These are phyloP conservation scores for Drosophila nasuta DNA, from an alignment of 1,140 invertebrate genomes.

Conservation along the genomic window DNA sequence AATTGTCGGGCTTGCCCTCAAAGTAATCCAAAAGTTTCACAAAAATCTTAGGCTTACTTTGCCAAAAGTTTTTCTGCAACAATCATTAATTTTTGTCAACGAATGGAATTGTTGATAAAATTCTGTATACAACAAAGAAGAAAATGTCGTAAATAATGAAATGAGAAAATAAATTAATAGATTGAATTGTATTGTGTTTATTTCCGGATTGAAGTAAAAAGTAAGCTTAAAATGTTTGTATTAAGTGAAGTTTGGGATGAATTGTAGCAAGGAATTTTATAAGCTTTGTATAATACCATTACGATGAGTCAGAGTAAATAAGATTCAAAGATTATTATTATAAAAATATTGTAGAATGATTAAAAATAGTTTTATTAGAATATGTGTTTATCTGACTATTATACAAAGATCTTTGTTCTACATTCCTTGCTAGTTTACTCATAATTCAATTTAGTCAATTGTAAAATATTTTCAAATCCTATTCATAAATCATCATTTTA, in stretches of 20 bases:
- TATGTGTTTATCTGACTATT: no score
- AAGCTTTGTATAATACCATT: background rate
- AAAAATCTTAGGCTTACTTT: constrained; percentile 49
- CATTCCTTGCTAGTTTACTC: no score
- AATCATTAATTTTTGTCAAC: constrained; percentile 69
- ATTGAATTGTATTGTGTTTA: constrained; percentile 30
- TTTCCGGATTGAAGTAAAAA: background rate
- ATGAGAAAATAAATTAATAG: constrained; percentile 44
- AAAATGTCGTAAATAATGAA: background rate
- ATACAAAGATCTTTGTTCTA: no score
- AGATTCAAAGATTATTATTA: no score
- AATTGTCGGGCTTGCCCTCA: constrained; percentile 27
- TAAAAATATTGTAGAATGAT: no score
- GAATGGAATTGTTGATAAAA: constrained; percentile 54
- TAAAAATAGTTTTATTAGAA: no score
- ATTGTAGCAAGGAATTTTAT: background rate
- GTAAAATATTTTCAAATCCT: no score
- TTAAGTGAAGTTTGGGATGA: background rate
- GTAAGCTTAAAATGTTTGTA: background rate
- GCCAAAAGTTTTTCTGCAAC: constrained; percentile 49
- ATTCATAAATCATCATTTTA: background rate
- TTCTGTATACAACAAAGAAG: constrained; percentile 35
- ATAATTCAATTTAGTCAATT: no score
- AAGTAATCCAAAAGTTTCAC: constrained; percentile 57
- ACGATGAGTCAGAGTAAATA: no score